A percentile compares a stretch with the other conserved stretches of the same genome.
Evolutionary conservation across 1,140 invertebrate species (phyloP).

Genomic region (Trachymyrmex septentrionalis): DNA sequence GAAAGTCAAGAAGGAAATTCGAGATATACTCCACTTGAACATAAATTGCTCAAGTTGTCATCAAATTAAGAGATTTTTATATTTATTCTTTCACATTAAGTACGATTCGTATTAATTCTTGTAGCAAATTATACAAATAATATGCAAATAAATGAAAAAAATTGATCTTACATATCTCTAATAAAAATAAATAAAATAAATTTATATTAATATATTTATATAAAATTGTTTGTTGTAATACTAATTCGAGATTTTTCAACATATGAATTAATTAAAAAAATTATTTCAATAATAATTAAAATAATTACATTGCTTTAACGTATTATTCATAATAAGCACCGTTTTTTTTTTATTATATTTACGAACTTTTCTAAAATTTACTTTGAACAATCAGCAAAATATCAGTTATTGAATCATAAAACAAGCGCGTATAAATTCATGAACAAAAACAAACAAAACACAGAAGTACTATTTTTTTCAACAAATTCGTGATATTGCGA

Average conservation of each 20-base stretch:
- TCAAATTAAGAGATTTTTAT: slow-evolving; percentile 17
- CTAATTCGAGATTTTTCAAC: neutral
- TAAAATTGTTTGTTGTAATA: neutral
- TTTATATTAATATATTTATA: neutral
- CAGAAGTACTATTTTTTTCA: neutral
- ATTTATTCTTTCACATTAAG: neutral
- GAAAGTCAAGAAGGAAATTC: slow-evolving; percentile 31
- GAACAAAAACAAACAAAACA: neutral
- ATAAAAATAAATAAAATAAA: neutral
- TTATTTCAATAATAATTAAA: slow-evolving; percentile 16
- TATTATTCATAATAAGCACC: neutral
- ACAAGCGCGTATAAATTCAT: neutral
- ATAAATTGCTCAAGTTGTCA: slow-evolving; percentile 16
- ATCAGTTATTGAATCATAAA: neutral
- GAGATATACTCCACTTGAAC: neutral
- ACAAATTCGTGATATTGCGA: neutral
- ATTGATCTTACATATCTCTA: neutral
- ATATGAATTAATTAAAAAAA: neutral
- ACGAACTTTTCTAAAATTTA: neutral
- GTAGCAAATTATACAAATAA: slow-evolving; percentile 3
- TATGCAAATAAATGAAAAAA: neutral
- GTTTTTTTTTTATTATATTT: slow-evolving; percentile 5
- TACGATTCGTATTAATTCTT: neutral
- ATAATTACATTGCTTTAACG: neutral
- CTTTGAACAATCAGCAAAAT: neutral